Evolutionary conservation across 1,140 invertebrate species (phyloP), one percentile per base, ranked within the genome.

Genomic region (Musca domestica): DNA sequence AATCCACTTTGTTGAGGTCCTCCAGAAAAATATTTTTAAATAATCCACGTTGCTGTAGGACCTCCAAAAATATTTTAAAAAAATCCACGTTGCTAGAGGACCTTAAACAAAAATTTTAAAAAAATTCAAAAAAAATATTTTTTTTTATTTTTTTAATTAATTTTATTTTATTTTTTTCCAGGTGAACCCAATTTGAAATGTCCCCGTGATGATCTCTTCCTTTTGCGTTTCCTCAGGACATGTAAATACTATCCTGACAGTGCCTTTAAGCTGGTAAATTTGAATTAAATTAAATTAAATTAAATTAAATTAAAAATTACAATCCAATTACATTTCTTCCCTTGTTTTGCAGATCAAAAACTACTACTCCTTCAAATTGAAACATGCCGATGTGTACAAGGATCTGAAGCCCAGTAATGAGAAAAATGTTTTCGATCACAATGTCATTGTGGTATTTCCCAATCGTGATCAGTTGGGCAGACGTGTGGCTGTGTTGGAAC

Each of bases 181-280:
- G 91, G 85, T 27, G 91, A 93, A 69, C 86, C 84, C 27, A 88
- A 91, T 69, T 81, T 94, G 9, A 80, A 83, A n/a, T 85, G 86
- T 49, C 92, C 92, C 1, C 73, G 86, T 12, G 87, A 92, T 61
- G 56, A 61, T 34, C n/a, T 61, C 1, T 61, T 61, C 2, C 5
- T 93, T 0, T 85, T 91, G 4, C 83, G 90, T 54, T 94, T 92
- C 73, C 80, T 93, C 15, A 84, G 92, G 22, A 91, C 91, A 1
- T 89, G 88, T 76, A 93, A 94, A 81, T 93, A 90, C 76, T 93
- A 93, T 74, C 90, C 91, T 2, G 88, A 93, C 68, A 92, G 91
- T 71, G 87, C 92, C 0, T 80, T 85, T 46, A 86, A 90, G 51
- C 81, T 92, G 83, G 90, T 93, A 77, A 88, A 84, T 71, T 66